Base-by-base conservation (phyloP, 2,797 vertebrate genomes). In the Arrhamphus sclerolepis region DNA sequence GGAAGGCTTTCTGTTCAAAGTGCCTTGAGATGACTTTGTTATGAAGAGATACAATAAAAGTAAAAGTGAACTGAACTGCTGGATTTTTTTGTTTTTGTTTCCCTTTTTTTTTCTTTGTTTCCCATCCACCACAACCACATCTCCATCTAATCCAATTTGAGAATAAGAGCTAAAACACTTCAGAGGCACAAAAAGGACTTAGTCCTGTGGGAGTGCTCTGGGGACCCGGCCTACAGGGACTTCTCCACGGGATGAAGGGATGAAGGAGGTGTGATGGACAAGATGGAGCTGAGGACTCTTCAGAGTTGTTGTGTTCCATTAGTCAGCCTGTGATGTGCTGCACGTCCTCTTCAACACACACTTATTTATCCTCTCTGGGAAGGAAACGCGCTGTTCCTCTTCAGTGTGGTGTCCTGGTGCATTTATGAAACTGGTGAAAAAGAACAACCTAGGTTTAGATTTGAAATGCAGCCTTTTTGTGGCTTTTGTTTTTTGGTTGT, bases 301-400 rank as follows among this genome's bases (percentile, higher is more conserved):
- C 86, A 87, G 80, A 56, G 75, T 46, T 20, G 39, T 55, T 52
- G 77, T 70, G 77, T 83, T 87, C 80, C 79, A 89, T 91, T 88
- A 89, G 82, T 73, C 51, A 29, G 58, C 49, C 71, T 53, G 76
- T 87, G 89, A 89, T 90, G 73, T 84, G 85, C 76, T 70, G 70
- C 80, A 40, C 50, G 9, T 58, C 39, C 58, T 57, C 40, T 61
- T 79, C 62, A 55, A 65, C 8, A 40, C 21, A 20, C 28, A 8
- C 46, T 31, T 21, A 58, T 34, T 20, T 55, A 47, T 28, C 49
- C 26, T 38, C 11, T 20, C 24, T 31, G 54, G 55, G 6, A 8
- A 34, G 61, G 44, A 41, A 58, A 34, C 22, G 34, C 0, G 1
- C 40, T 62, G 41, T 26, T 0, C 52, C 14, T 66, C 56, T 70